Percentiles rank a stretch among this genome's conserved stretches.
phyloP scores from a whole-genome alignment of 1,140 invertebrate species.

The Augochlora pura region DNA sequence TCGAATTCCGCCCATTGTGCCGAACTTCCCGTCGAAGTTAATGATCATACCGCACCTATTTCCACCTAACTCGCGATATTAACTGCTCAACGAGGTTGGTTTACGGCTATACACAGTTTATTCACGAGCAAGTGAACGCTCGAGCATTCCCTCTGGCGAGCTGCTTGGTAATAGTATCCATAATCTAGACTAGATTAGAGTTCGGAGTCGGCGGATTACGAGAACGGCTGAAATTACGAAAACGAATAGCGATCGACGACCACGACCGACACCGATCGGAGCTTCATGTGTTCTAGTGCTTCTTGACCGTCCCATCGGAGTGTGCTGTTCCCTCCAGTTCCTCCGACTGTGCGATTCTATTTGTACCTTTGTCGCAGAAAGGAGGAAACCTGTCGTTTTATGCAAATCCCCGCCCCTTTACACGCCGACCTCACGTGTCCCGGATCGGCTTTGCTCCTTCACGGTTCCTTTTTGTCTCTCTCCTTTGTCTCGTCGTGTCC shows the following conservation, averaged over 20 bases:
- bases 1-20: too few relatives aligned
- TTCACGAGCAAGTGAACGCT: too few relatives aligned
- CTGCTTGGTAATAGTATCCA: too few relatives aligned
- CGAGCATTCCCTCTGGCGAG: too few relatives aligned
- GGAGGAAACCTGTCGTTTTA: neutral
- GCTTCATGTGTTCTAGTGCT: constrained; percentile 21
- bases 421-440: constrained; percentile 4
- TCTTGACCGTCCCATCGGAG: neutral
- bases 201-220: too few relatives aligned
- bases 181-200: too few relatives aligned
- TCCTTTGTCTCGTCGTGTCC: neutral
- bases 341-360: neutral
- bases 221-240: too few relatives aligned
- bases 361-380: neutral
- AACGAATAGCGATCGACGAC: constrained; percentile 5
- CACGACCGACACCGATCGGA: neutral
- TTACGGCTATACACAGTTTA: too few relatives aligned
- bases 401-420: neutral
- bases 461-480: neutral
- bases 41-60: too few relatives aligned
- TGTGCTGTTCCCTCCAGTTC: constrained; percentile 1
- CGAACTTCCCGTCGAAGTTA: too few relatives aligned
- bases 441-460: neutral
- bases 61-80: too few relatives aligned
- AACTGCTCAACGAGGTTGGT: too few relatives aligned